phyloP scores from a whole-genome alignment of 2,113 vertebrate genomes.

The Chelonoidis abingdonii region DNA sequence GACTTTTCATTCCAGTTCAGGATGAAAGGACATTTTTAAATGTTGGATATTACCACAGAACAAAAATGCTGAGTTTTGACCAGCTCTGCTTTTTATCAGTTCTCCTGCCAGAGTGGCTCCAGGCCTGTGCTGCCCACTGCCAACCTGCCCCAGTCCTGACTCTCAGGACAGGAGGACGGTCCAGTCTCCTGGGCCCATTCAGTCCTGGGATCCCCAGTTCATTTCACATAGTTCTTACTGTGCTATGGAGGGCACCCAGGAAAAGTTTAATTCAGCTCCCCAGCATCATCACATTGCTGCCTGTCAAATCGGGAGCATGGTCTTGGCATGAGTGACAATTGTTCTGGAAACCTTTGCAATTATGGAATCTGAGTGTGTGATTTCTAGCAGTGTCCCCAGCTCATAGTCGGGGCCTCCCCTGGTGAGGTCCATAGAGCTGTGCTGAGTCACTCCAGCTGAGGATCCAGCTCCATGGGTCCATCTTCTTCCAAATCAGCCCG shows the following conservation, averaged over 20 bases:
- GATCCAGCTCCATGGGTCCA: not conserved
- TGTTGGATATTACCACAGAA: not conserved
- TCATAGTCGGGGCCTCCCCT: no score
- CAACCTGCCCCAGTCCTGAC: not conserved
- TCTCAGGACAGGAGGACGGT: not conserved
- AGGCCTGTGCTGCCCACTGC: not conserved
- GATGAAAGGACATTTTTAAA: not conserved
- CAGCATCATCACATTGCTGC: not conserved
- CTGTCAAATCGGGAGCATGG: not conserved
- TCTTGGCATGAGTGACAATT: not conserved
- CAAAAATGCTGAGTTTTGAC: not conserved
- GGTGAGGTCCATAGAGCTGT: not conserved
- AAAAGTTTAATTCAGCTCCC: not conserved
- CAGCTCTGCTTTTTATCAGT: not conserved
- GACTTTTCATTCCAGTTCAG: not conserved
- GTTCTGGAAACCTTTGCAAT: not conserved
- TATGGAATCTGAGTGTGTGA: no score
- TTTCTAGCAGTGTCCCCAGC: not conserved
- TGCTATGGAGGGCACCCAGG: not conserved
- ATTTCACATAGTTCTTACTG: not conserved
- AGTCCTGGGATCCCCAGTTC: not conserved
- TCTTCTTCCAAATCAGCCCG: not conserved
- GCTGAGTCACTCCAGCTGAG: not conserved
- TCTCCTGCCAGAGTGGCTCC: not conserved
- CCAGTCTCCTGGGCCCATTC: not conserved